These are phyloP conservation scores for Rhagologus leucostigma DNA, from an alignment of 2,113 vertebrate species.

Conservation along the genomic window DNA sequence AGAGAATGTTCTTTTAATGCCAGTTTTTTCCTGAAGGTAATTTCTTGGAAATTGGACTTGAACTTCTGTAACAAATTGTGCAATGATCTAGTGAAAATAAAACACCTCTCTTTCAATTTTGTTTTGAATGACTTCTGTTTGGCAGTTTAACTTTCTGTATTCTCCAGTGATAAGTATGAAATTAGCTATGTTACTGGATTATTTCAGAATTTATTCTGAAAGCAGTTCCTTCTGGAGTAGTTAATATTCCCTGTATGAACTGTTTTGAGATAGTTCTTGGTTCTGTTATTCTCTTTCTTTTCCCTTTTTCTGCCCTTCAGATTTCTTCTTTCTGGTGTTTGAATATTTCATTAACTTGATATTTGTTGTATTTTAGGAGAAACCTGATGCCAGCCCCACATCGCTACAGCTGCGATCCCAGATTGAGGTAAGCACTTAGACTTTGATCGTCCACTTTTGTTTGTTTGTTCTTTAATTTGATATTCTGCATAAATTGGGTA, in stretches of 20 bases:
- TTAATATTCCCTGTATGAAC: not conserved
- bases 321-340: conserved; percentile 37
- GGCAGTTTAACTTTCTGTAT: not conserved
- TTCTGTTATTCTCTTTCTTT: not conserved
- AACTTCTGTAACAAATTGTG: not conserved
- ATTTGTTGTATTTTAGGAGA: conserved; percentile 86
- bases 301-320: not conserved
- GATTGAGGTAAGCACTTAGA: conserved; percentile 82
- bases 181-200: not conserved
- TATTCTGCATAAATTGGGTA: not conserved
- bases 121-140: not conserved
- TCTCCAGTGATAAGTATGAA: not conserved
- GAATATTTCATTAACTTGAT: conserved; percentile 50
- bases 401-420: conserved; percentile 90
- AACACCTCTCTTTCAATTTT: not conserved
- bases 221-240: not conserved
- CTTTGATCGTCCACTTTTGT: conserved; percentile 44
- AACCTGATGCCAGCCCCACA: conserved; percentile 81
- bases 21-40: not conserved
- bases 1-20: not conserved
- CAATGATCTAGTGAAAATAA: not conserved
- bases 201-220: not conserved
- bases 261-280: not conserved
- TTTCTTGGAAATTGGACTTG: not conserved
- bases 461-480: conserved; percentile 8